These are phyloP conservation scores for Osmerus mordax DNA, from an alignment of 2,113 vertebrate genomes.

Conservation along the genomic window DNA sequence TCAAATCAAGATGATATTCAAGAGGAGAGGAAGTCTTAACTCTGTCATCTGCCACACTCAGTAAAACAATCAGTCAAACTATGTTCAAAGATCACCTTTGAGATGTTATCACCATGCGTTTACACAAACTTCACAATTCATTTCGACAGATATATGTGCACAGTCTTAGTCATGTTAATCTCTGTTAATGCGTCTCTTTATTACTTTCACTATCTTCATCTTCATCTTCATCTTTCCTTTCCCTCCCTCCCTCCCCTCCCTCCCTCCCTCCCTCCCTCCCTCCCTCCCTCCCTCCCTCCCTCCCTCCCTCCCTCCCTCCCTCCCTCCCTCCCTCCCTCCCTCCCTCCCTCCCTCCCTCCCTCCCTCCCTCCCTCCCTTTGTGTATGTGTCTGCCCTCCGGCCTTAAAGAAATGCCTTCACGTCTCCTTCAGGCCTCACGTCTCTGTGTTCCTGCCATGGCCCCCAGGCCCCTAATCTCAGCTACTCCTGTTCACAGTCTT, in stretches of 20 bases:
- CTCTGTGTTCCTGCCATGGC: constrained; percentile 24
- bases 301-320: constrained; percentile 22
- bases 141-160: too few relatives aligned
- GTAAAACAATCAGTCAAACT: too few relatives aligned
- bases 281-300: constrained; percentile 29
- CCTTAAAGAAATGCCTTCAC: constrained; percentile 33
- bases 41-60: too few relatives aligned
- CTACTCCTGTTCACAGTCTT: constrained; percentile 48
- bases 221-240: constrained; percentile 25
- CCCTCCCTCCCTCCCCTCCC: constrained; percentile 28
- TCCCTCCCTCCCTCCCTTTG: constrained; percentile 12
- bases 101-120: too few relatives aligned
- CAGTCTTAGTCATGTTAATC: too few relatives aligned
- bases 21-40: too few relatives aligned
- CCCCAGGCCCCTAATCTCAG: constrained; percentile 32
- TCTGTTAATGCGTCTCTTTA: constrained; percentile 2
- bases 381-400: constrained; percentile 20
- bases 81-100: too few relatives aligned
- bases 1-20: too few relatives aligned
- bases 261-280: constrained; percentile 16
- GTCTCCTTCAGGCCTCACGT: constrained; percentile 16
- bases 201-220: constrained; percentile 15
- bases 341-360: constrained; percentile 23
- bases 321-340: constrained; percentile 18
- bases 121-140: too few relatives aligned